These are phyloP conservation scores for Nicator chloris DNA, from an alignment of 2,113 vertebrate genomes.

Conservation along the genomic window DNA sequence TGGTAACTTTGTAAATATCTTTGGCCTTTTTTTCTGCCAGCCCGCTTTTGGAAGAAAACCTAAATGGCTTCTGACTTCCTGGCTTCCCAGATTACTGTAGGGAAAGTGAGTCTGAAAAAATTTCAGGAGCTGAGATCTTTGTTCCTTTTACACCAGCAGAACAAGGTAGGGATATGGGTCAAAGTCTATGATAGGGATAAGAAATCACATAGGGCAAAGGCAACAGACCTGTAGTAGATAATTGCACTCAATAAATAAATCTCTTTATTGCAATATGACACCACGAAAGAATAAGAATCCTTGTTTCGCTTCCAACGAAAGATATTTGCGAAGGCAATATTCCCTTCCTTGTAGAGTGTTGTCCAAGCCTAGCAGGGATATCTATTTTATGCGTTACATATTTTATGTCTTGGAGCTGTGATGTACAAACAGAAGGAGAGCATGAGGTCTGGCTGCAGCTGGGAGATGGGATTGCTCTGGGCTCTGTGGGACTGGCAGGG, in stretches of 20 bases:
- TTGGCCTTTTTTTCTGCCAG: background rate
- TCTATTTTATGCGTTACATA: background rate
- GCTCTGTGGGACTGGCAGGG: background rate
- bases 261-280: background rate
- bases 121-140: background rate
- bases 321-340: background rate
- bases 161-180: background rate
- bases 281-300: background rate
- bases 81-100: background rate
- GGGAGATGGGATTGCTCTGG: background rate
- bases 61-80: rapidly evolving
- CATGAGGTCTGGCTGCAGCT: background rate
- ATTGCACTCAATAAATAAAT: conserved; percentile 12
- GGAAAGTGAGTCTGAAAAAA: background rate
- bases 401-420: background rate
- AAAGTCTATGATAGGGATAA: conserved; percentile 19
- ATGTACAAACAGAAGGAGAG: background rate
- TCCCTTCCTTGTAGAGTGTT: background rate
- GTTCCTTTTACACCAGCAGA: no score
- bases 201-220: background rate
- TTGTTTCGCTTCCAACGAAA: background rate
- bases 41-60: background rate
- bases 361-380: background rate
- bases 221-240: background rate
- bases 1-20: background rate